Base-by-base conservation (phyloP, 35 echinoderm and acorn worm species). In the Patiria miniata region DNA sequence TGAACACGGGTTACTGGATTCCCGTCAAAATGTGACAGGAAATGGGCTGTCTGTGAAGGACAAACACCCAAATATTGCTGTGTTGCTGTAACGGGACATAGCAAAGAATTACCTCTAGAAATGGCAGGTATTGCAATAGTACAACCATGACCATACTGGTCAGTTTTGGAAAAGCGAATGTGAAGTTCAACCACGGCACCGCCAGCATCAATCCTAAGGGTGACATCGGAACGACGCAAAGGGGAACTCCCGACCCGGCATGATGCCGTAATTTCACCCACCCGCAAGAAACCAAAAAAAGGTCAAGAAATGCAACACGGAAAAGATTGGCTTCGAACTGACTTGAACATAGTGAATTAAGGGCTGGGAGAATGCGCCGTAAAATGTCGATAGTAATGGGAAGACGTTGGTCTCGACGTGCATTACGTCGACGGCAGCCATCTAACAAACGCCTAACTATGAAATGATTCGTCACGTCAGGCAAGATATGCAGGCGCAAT, bases 111-210 rank as follows among this genome's bases (percentile, higher is more conserved):
- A 32, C 36, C 77, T 32, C 6, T 8, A 37, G 39, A 23, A 19
- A 37, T 79, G 32, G 16, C 77, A 12, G 12, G 42, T 47, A 79
- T 79, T 26, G 39, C 77, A 79, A 37, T 79, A 2, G 36, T 32
- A 17, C 16, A 37, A 37, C 12, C 33, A 1, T 37, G 33, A 37
- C 77, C 77, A 23, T 32, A 23, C 17, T 79, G 77, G 36, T 79
- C 77, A 79, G 77, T 79, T 32, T 79, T 79, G 10, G 77, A 79
- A 37, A 79, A 79, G 32, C 77, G 33, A 79, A 79, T 79, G 7
- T 37, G 33, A 37, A 79, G 32, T 37, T 37, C 33, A 33, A 79
- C 16, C 36, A 19, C 12, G n/a, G 4, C n/a, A 28, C 61, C 5
- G 32, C 33, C 36, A 5, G 17, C 2, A 18, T 2, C 7, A 33